These are phyloP conservation scores for Stomorhina lunata DNA, from an alignment of 2,888 invertebrate species.

Conservation along the genomic window DNA sequence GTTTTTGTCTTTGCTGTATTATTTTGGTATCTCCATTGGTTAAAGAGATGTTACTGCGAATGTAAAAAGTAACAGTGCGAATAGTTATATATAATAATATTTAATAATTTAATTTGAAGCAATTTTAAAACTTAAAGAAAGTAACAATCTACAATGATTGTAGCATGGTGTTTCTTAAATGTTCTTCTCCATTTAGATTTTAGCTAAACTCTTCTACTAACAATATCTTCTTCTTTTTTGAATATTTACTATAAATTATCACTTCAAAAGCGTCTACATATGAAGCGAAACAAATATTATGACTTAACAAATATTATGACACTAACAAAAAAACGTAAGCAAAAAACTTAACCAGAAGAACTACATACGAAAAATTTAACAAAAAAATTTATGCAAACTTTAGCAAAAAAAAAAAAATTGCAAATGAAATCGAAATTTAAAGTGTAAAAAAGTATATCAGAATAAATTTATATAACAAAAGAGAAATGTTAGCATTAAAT, in stretches of 20 bases:
- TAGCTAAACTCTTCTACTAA: neutral
- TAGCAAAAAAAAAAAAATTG: slow-evolving; percentile 53
- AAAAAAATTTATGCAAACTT: slow-evolving; percentile 38
- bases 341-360: neutral
- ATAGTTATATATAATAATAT: no score
- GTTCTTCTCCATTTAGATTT: neutral
- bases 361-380: neutral
- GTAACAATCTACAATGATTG: no score
- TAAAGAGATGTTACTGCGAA: no score
- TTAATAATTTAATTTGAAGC: neutral
- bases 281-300: neutral
- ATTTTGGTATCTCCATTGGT: no score
- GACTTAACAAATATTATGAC: slow-evolving; percentile 6
- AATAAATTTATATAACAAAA: neutral
- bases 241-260: neutral
- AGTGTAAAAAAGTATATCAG: slow-evolving; percentile 3
- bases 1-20: no score
- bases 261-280: neutral
- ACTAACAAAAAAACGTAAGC: neutral
- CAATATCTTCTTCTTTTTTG: neutral
- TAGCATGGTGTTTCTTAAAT: neutral
- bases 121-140: no score
- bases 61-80: no score
- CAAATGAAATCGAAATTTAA: slow-evolving; percentile 58
- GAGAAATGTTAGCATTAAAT: slow-evolving; percentile 20